Evolutionary conservation across 2,888 invertebrate species (phyloP).

Genomic region (Ashinkailepas kermadecensis): DNA sequence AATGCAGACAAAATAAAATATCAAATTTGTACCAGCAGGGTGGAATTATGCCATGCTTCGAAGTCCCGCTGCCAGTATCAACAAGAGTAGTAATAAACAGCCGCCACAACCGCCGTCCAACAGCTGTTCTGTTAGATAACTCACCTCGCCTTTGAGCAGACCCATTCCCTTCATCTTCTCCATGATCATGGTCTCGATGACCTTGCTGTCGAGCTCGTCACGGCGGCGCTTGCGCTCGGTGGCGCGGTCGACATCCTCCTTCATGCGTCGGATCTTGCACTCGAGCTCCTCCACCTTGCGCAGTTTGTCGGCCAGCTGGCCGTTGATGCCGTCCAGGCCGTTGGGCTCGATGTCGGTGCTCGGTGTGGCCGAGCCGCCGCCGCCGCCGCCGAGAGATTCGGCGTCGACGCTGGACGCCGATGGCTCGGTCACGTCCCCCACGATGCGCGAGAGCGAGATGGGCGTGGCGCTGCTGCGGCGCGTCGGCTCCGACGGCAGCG

Average conservation of each 20-base stretch:
- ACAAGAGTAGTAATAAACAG: too few species aligned
- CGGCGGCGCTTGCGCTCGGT: conserved; percentile 3
- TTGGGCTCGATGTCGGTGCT: neutral
- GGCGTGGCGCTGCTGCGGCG: neutral
- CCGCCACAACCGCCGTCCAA: too few species aligned
- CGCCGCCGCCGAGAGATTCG: neutral
- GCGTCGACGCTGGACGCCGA: neutral
- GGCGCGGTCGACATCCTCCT: neutral
- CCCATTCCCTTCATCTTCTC: conserved; percentile 9
- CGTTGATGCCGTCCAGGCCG: conserved; percentile 13
- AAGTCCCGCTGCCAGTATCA: too few species aligned
- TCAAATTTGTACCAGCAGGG: too few species aligned
- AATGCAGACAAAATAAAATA: too few species aligned
- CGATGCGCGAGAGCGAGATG: neutral
- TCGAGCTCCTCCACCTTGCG: conserved; percentile 9
- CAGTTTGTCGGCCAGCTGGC: conserved; percentile 13
- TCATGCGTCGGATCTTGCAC: neutral
- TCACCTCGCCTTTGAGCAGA: neutral
- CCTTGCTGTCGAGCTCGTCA: conserved; percentile 12
- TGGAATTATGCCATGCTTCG: too few species aligned
- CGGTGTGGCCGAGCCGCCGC: neutral
- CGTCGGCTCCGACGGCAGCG: neutral
- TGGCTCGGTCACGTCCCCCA: neutral
- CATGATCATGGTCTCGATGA: conserved; percentile 8
- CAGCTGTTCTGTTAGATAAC: too few species aligned